Evolutionary conservation across 2,888 invertebrate genomes (phyloP), one percentile per base, ranked within the genome.

Genomic region (Calameuta pallipes): DNA sequence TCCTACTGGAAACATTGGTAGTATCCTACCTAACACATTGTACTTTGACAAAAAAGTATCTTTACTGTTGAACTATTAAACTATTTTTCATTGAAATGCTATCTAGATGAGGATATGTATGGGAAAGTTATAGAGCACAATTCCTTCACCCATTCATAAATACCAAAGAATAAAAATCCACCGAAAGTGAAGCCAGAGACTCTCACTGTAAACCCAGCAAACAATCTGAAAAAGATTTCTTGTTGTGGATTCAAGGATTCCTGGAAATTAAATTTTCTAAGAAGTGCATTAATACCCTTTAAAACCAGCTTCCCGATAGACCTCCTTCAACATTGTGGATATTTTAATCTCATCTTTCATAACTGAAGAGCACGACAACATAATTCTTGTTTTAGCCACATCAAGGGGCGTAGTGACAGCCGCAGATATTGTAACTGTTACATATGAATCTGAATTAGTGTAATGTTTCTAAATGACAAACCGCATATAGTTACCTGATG

Each of bases 381-480:
- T 99, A 82, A 99, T 98, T 86, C 99, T 93, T 0, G 99, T 99
- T 93, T 99, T 99, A 0, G 97, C 97, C 31, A 99, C 97, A 93
- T 99, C 99, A 36, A 99, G 92, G 0, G 99, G 99, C 0, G 99
- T 99, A 0, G 99, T 99, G 1, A 97, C 85, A 0, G 95, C 96
- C 3, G 98, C 98, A 0, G 99, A 96, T 83, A 97, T 92, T 0
- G 96, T 97, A 80, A 96, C 96, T 94, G 87, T 83, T 88, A 90
- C 9, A 56, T 56, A 56, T 23, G 23, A 56, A 56, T 56, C 56
- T 23, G 9, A 56, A 23, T 56, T 3, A 56, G 9, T 23, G 31
- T 71, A 11, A 71, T 30, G 37, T 73, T 76, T 37, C 15, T 69
- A 70, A 73, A 12, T 56, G 23, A 9, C 23, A 56, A 56, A 23